Evolutionary conservation across 2,113 vertebrate genomes (phyloP).

Genomic region (Salvelinus namaycush): DNA sequence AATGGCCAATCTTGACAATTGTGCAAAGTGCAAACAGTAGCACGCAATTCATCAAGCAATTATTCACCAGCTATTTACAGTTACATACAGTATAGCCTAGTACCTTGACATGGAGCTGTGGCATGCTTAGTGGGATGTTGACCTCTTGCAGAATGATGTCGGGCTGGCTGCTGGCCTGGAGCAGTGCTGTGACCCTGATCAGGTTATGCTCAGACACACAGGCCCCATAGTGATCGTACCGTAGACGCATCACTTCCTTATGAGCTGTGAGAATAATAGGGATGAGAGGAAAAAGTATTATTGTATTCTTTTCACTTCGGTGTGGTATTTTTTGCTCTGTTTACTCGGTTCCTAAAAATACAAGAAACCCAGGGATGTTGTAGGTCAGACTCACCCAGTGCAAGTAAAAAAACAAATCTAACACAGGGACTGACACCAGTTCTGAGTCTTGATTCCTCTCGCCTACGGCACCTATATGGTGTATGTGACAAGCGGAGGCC

Average conservation of each 20-base stretch:
- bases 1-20: neutral
- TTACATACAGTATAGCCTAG: too few species aligned
- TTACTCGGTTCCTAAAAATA: too few species aligned
- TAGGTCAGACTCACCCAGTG: too few species aligned
- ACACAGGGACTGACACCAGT: neutral
- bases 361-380: too few species aligned
- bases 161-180: constrained; percentile 42
- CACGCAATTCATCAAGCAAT: too few species aligned
- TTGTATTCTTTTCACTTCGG: too few species aligned
- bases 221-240: constrained; percentile 66
- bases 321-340: neutral
- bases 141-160: constrained; percentile 55
- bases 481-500: neutral
- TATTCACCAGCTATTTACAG: too few species aligned
- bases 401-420: neutral
- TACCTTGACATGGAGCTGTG: constrained; percentile 70
- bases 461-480: neutral
- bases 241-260: constrained; percentile 72
- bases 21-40: too few species aligned
- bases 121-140: constrained; percentile 70
- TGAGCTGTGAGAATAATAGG: constrained; percentile 50
- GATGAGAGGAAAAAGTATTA: neutral
- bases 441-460: neutral
- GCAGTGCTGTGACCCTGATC: constrained; percentile 68
- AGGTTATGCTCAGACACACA: constrained; percentile 70